Evolutionary conservation across 2,113 vertebrate genomes (phyloP), one percentile per base, ranked within the genome.

Genomic region (Etheostoma spectabile): DNA sequence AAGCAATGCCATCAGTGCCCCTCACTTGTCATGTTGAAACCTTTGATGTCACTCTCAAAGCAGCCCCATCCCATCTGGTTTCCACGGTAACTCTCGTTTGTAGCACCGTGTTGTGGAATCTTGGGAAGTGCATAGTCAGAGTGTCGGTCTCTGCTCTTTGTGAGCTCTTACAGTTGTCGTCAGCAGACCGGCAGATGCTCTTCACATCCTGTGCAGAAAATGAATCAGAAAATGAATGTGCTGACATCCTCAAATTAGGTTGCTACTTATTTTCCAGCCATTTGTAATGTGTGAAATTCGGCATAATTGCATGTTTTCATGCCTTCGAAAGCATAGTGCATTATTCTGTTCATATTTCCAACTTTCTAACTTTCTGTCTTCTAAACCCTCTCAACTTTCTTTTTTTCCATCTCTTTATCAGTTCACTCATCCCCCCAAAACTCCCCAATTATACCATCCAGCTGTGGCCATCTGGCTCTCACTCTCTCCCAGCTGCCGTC

Each of bases 51-150:
- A 42, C 76, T 86, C 81, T 60, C 2, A n/a, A 27, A 51, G 18
- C 7, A 19, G 5, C 38, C 74, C 59, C 69, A 53, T 87, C 86
- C 88, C n/a, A 74, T 72, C 45, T 63, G 52, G 90, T 93, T 88
- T 77, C 91, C 89, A 79, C 2, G 65, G 90, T 10, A 83, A 89
- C 87, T 1, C 27, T 76, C 49, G 70, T 66, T 87, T 87, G 86
- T 91, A 68, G 74, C 90, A 80, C 77, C 18, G 53, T 92, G 92
- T 93, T 93, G 87, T 93, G 92, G 88, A 92, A 90, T 91, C 72
- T 93, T 51, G 71, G 71, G 77, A 82, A 88, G 65, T 77, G 74
- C 84, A 71, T 74, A 0, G 59, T 88, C 88, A 81, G 62, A 71
- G 79, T 11, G 76, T 66, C 61, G 13, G 21, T 80, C 76, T 78